Base-by-base conservation (phyloP, 2,888 invertebrate species). In the Sepiola atlantica region DNA sequence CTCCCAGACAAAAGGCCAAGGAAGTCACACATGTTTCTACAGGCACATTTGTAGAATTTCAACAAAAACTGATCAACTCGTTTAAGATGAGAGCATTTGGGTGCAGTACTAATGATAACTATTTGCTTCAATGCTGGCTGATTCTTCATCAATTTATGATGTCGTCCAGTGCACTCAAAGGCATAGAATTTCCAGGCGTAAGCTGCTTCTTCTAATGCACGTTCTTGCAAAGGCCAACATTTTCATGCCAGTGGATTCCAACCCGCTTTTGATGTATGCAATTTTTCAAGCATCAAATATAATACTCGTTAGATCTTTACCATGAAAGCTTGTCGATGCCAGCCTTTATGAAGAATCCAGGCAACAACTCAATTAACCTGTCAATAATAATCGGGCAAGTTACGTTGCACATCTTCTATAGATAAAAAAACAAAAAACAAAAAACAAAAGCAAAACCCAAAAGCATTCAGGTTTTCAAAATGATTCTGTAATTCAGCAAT, bases 211-310 rank as follows among this genome's bases (percentile, higher is more conserved):
- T 77, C n/a, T 32, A 77, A 77, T 77, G 14, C n/a, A 77, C 21
- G 61, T 61, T 61, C 61, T 61, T 61, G 61, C 8, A 45, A 45
- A 61, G 61, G 61, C 61, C 28, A 61, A 61, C n/a, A n/a, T 77
- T 45, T 77, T 77, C 77, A 77, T 77, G 16, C 77, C 14, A 77
- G 77, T 77, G 77, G 32, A 77, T n/a, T 77, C 32, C 77, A 77
- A 77, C 77, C 45, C 32, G 77, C 77, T 77, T 45, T 77, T 77
- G 77, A 77, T 77, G n/a, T 32, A n/a, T 77, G n/a, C 32, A n/a
- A 77, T 77, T 77, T 77, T 77, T 77, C 77, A 32, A 77, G 77
- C 77, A 77, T 77, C 77, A 77, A 77, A 77, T 77, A 77, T n/a
- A 77, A 77, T 32, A 77, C 32, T 77, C 32, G 77, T 77, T 32